Evolutionary conservation across 2,888 invertebrate species (phyloP).

Genomic region (Sarcophaga subvicina): DNA sequence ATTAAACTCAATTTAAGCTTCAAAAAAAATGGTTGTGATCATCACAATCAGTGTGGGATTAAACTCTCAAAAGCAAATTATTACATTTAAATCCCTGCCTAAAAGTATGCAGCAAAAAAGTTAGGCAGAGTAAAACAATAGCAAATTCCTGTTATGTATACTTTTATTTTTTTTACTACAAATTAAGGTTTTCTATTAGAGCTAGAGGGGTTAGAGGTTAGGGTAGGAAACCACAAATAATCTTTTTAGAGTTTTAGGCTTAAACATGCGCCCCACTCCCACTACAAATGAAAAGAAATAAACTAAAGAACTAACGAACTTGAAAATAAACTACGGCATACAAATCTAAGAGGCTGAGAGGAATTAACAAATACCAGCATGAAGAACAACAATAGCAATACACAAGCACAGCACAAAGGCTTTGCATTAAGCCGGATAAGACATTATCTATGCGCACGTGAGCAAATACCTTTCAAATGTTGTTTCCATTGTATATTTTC

Average conservation of each 20-base stretch:
- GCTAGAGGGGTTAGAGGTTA: background rate
- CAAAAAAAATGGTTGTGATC: background rate
- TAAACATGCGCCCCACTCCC: background rate
- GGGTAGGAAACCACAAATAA: background rate
- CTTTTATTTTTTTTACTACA: background rate
- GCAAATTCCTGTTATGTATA: background rate
- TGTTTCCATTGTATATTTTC: slow-evolving; percentile 1
- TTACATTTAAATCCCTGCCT: slow-evolving; percentile 59
- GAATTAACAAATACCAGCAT: slow-evolving; percentile 32
- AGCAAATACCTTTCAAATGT: slow-evolving; percentile 63
- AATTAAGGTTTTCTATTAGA: background rate
- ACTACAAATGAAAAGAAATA: slow-evolving; percentile 42
- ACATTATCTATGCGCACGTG: slow-evolving; percentile 70
- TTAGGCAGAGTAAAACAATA: background rate
- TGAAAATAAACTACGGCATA: background rate
- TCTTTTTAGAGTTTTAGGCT: background rate
- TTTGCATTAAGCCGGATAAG: slow-evolving; percentile 69
- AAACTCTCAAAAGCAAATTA: slow-evolving; percentile 53
- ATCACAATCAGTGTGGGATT: slow-evolving; percentile 36
- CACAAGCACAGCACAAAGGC: slow-evolving; percentile 43
- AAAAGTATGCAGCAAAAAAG: slow-evolving; percentile 47
- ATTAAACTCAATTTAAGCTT: slow-evolving; percentile 50
- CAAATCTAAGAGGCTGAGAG: slow-evolving; percentile 23
- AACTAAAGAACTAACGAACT: slow-evolving; percentile 65
- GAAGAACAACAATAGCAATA: background rate